Conservation (phyloP, 2,888 invertebrate genomes). For the Shargacucullia verbasci region DNA sequence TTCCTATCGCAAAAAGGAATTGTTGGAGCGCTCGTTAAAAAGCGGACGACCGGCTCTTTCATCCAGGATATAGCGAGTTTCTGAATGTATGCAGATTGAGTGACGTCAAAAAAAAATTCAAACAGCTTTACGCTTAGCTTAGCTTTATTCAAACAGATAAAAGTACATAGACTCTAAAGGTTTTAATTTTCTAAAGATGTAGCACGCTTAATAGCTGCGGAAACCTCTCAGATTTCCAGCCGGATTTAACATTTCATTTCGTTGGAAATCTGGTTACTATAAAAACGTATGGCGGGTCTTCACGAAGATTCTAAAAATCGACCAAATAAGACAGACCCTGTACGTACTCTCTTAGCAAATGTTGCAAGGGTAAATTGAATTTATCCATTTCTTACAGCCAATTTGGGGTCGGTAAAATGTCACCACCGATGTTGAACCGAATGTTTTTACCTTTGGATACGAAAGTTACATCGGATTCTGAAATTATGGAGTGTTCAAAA, state of each 20-base stretch:
- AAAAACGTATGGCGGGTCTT: too few species aligned
- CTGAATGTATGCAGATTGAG: slow-evolving; percentile 11
- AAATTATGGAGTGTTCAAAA: neutral
- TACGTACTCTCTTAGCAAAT: slow-evolving; percentile 24
- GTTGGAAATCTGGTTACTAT: too few species aligned
- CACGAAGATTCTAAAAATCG: too few species aligned
- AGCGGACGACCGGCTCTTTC: slow-evolving; percentile 19
- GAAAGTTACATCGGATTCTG: neutral
- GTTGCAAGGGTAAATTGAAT: slow-evolving; percentile 47
- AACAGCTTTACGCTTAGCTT: neutral
- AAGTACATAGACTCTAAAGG: too few species aligned
- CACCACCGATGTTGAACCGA: slow-evolving; percentile 13
- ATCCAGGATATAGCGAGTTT: slow-evolving; percentile 26
- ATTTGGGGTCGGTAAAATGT: slow-evolving; percentile 32
- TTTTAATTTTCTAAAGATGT: too few species aligned
- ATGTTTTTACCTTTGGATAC: slow-evolving; percentile 24
- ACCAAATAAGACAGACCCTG: too few species aligned
- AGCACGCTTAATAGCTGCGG: too few species aligned
- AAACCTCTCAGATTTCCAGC: too few species aligned
- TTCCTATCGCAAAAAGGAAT: slow-evolving; percentile 44
- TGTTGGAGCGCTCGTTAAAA: slow-evolving; percentile 38
- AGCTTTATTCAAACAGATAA: too few species aligned
- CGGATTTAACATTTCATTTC: too few species aligned
- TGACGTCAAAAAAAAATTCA: neutral
- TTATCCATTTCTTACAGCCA: slow-evolving; percentile 40